Conservation (phyloP, 2,888 invertebrate species). For the Limnephilus marmoratus region DNA sequence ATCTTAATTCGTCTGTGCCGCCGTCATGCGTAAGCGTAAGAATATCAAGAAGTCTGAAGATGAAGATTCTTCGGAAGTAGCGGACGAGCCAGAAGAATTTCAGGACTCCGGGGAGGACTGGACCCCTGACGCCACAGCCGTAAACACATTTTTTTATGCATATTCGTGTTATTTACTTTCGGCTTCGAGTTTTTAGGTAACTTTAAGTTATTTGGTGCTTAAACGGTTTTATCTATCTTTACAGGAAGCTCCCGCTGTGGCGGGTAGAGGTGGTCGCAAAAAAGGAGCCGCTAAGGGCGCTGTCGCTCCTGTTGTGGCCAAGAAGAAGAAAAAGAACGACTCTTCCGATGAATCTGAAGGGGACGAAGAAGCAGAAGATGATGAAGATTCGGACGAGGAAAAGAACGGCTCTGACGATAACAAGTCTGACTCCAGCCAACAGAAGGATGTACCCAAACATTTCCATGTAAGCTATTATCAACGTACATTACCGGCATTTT, state of each 20-base stretch:
- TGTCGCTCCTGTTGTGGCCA: conserved; percentile 25
- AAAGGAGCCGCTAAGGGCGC: conserved; percentile 14
- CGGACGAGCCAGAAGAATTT: conserved; percentile 75
- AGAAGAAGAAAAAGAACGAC: conserved; percentile 70
- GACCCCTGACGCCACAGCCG: conserved; percentile 77
- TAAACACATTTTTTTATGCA: conserved; percentile 67
- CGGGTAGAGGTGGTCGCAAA: conserved; percentile 8
- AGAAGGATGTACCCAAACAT: conserved; percentile 78
- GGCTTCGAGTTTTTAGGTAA: background rate
- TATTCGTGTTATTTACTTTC: conserved; percentile 1
- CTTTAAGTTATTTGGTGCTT: background rate
- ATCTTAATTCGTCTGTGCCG: background rate
- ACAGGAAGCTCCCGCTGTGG: conserved; percentile 27
- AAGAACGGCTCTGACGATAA: conserved; percentile 77
- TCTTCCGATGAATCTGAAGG: conserved; percentile 76
- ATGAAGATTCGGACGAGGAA: conserved; percentile 72
- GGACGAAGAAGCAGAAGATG: conserved; percentile 67
- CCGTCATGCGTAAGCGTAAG: conserved; percentile 60
- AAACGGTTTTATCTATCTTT: conserved; percentile 16
- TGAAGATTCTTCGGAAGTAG: conserved; percentile 74
- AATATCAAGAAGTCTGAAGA: conserved; percentile 67
- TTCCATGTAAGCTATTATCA: conserved; percentile 73
- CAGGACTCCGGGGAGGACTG: conserved; percentile 78
- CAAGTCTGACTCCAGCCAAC: conserved; percentile 77
- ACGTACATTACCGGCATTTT: background rate